Percentiles rank a stretch among this genome's conserved stretches.
phyloP scores from a whole-genome alignment of 2,797 vertebrate genomes.

The Sebastes taczanowskii region DNA sequence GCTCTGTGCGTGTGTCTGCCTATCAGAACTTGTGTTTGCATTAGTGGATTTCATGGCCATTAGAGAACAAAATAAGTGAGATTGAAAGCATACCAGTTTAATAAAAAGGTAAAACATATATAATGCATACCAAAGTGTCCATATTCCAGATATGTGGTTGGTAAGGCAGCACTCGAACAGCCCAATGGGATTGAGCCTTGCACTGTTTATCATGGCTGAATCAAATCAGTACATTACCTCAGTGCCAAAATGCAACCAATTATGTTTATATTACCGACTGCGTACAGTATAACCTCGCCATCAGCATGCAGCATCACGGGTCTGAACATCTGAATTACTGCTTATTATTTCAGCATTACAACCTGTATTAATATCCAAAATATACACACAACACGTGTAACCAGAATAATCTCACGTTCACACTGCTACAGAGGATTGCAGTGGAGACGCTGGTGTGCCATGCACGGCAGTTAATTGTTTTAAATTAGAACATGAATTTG shows the following conservation, averaged over 20 bases:
- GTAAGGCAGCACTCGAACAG: neutral
- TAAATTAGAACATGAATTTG: conserved; percentile 10
- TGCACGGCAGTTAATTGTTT: conserved; percentile 9
- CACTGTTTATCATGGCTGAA: conserved; percentile 6
- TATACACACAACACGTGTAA: neutral
- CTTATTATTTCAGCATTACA: conserved; percentile 26
- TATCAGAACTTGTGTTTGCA: conserved; percentile 23
- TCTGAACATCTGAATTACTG: neutral
- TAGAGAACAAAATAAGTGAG: neutral
- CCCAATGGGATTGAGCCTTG: neutral
- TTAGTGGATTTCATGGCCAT: conserved; percentile 27
- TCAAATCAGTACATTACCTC: conserved; percentile 28
- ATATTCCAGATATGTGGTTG: neutral
- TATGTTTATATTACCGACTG: conserved; percentile 33
- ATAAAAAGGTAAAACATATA: conserved; percentile 7
- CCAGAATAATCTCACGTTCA: neutral
- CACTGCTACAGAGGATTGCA: neutral
- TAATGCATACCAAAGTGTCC: neutral
- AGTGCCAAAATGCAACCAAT: conserved; percentile 25
- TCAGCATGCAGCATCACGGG: conserved; percentile 14
- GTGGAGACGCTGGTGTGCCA: neutral
- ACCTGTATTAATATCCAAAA: conserved; percentile 15
- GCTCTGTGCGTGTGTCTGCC: conserved; percentile 4
- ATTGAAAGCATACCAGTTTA: neutral
- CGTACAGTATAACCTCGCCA: conserved; percentile 17